These are phyloP conservation scores for Lanius collurio DNA, from an alignment of 2,113 vertebrate genomes.

Conservation along the genomic window DNA sequence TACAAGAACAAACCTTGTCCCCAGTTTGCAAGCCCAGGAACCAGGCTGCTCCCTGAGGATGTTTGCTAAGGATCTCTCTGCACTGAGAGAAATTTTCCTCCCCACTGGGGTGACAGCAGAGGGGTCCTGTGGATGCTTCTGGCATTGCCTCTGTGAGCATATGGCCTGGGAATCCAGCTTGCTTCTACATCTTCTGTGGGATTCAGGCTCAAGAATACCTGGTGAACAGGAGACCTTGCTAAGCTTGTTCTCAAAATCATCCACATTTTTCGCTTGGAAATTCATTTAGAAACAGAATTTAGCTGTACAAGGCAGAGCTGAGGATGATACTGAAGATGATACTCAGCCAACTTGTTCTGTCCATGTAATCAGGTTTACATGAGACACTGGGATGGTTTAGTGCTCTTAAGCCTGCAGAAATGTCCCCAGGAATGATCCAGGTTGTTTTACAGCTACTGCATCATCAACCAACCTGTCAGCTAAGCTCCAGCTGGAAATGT, in stretches of 20 bases:
- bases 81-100: not conserved
- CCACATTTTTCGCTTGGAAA: not conserved
- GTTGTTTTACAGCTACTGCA: conserved; percentile 15
- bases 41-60: not conserved
- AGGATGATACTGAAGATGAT: not conserved
- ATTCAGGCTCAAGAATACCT: not conserved
- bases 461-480: conserved; percentile 53
- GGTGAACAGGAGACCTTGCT: not conserved
- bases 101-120: not conserved
- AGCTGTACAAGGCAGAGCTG: not conserved
- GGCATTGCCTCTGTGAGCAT: not conserved
- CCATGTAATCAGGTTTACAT: not conserved
- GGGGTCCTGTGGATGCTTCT: not conserved
- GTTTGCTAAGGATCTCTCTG: not conserved
- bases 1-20: not conserved
- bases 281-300: not conserved
- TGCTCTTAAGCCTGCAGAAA: conserved; percentile 10
- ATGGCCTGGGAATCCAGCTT: not conserved
- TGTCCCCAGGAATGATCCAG: conserved; percentile 23
- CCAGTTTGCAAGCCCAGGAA: not conserved
- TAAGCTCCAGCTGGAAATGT: conserved; percentile 22
- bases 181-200: not conserved
- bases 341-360: not conserved
- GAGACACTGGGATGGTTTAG: not conserved
- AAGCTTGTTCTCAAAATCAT: not conserved